Base-by-base conservation (phyloP, 1,140 invertebrate genomes). In the Drosophila sproati region DNA sequence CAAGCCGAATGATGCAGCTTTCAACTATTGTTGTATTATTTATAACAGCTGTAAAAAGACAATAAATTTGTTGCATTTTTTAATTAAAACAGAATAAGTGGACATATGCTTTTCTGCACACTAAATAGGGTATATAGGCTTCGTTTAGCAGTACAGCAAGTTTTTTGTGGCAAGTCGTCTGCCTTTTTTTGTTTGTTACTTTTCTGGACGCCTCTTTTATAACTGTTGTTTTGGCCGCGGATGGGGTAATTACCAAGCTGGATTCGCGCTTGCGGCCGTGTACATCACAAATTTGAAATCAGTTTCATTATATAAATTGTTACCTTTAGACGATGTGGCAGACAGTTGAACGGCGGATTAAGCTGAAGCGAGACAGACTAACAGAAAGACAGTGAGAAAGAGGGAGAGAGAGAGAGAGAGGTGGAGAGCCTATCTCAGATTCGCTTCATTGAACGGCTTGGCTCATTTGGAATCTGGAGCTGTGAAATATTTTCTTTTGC, bases 251-350 rank as follows among this genome's bases (percentile, higher is more conserved):
- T 76, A 76, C 61, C 59, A 59, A 71, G 66, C 69, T 71, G 57
- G 50, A 55, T 59, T 59, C 59, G 35, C 50, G 64, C 60, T 69
- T 31, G 51, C 56, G 72, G 75, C 61, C 56, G 39, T 52, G 78
- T 55, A 86, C 67, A 81, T 68, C 77, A 80, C 73, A 87, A 88
- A 83, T 87, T 82, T 87, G 80, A 85, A 88, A 85, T 88, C 83
- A 89, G 83, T 88, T 87, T 88, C 83, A 88, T 88, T 88, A 88
- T 89, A 88, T 78, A 88, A 88, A 88, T 88, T 83, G 83, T 88
- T 88, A 88, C 83, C 83, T 88, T 88, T 89, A 78, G 85, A 89
- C 80, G 39, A 70, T 80, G 73, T 89, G 77, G 77, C 85, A 88
- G 83, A 83, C 82, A 85, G 62, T 74, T 79, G 76, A 67, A 67